A percentile compares a stretch with the other conserved stretches of the same genome.
phyloP scores from a whole-genome alignment of 1,140 invertebrate genomes.

The Ips nitidus region DNA sequence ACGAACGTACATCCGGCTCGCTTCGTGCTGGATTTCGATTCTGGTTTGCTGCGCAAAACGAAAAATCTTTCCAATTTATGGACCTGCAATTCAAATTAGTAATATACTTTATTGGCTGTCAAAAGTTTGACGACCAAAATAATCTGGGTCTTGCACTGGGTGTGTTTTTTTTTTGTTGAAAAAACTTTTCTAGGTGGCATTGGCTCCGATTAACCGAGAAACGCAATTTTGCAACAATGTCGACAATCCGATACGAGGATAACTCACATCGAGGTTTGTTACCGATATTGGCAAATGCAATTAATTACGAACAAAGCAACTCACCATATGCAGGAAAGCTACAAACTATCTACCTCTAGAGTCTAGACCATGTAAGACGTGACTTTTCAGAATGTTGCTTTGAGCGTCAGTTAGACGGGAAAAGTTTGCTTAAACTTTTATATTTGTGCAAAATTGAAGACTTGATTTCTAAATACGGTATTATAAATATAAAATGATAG shows the following conservation, averaged over 20 bases:
- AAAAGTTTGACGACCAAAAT: background rate
- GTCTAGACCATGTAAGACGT: no score
- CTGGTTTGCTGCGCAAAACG: slow-evolving; percentile 25
- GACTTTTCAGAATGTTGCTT: no score
- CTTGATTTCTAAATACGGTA: no score
- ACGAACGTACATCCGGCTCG: slow-evolving; percentile 32
- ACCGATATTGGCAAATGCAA: slow-evolving; percentile 13
- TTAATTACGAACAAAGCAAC: slow-evolving; percentile 14
- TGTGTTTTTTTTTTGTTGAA: background rate
- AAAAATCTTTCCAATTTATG: background rate
- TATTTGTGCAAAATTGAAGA: no score
- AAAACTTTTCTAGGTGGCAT: background rate
- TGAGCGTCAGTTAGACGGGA: no score
- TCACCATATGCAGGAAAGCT: slow-evolving; percentile 5
- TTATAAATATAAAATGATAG: no score
- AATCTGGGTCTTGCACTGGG: background rate
- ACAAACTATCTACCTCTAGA: background rate
- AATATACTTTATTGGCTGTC: background rate
- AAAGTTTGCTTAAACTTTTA: no score
- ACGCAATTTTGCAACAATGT: background rate
- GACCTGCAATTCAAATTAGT: background rate
- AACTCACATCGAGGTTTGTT: slow-evolving; percentile 12
- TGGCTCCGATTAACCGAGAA: background rate
- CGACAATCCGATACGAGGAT: slow-evolving; percentile 1
- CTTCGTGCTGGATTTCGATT: slow-evolving; percentile 29